These are phyloP conservation scores for Neomonachus schauinslandi DNA, from an alignment of 2,113 vertebrate genomes.

Conservation along the genomic window DNA sequence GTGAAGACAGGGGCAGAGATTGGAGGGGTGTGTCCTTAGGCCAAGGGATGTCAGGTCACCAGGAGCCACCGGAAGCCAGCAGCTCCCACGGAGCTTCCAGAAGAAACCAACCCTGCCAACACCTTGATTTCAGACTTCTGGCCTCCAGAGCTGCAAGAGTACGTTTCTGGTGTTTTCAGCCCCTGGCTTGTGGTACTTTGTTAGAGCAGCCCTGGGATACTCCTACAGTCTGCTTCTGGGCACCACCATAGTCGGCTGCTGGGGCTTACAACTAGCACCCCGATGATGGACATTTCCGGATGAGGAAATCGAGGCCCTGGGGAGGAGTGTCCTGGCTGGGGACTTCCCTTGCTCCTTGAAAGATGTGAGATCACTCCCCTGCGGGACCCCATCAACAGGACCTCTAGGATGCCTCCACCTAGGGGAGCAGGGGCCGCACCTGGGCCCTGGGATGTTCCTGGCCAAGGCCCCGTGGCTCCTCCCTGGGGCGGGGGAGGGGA, in stretches of 20 bases:
- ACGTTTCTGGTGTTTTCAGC: neutral
- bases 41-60: accelerated
- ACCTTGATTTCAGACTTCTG: neutral
- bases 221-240: neutral
- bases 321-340: neutral
- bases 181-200: too few species aligned
- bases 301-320: neutral
- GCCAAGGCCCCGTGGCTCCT: neutral
- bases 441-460: neutral
- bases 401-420: neutral
- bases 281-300: neutral
- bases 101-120: neutral
- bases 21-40: accelerated
- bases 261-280: neutral
- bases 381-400: neutral
- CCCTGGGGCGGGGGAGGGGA: neutral
- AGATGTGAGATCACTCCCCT: neutral
- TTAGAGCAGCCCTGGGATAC: neutral
- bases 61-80: too few species aligned
- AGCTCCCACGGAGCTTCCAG: neutral
- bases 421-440: neutral
- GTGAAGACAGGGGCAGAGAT: neutral
- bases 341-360: neutral
- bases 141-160: too few species aligned
- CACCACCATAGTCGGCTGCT: neutral